Evolutionary conservation across 92 coral and sea anemone species (phyloP).

Genomic region (Bergia sp.): DNA sequence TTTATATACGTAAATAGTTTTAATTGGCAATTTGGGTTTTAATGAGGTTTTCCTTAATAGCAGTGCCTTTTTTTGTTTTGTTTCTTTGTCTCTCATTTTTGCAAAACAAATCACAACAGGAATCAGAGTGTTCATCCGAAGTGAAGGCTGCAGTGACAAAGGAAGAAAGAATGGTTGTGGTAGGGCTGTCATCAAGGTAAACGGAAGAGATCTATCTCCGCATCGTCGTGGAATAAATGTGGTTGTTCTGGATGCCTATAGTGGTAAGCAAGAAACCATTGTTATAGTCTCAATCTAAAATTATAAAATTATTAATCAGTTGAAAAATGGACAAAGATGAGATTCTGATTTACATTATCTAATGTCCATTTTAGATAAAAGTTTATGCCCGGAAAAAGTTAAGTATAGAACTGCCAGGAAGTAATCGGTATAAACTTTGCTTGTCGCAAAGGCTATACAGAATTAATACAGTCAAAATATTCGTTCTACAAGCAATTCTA

Average conservation of each 20-base stretch:
- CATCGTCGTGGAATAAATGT: slow-evolving; percentile 43
- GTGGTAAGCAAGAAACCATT: slow-evolving; percentile 20
- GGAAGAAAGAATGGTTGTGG: slow-evolving; percentile 45
- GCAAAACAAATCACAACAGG: not conserved
- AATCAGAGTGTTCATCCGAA: slow-evolving; percentile 34
- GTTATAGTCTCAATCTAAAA: not conserved
- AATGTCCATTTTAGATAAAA: too few species aligned
- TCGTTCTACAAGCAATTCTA: too few species aligned
- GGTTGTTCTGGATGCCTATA: slow-evolving; percentile 45
- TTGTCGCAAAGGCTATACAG: too few species aligned
- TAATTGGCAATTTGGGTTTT: not conserved
- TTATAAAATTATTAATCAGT: not conserved
- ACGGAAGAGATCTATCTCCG: slow-evolving; percentile 46
- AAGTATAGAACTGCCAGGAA: too few species aligned
- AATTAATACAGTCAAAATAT: too few species aligned
- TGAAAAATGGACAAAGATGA: not conserved
- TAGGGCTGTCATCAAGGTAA: slow-evolving; percentile 48
- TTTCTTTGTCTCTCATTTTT: not conserved
- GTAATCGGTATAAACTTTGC: too few species aligned
- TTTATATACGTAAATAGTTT: not conserved
- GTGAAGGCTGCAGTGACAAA: slow-evolving; percentile 28
- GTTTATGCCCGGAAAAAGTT: too few species aligned
- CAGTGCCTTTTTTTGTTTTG: too few species aligned
- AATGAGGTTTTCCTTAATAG: too few species aligned
- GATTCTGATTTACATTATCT: too few species aligned